phyloP scores from a whole-genome alignment of 2,888 invertebrate genomes.

The Lampropteryx suffumata region DNA sequence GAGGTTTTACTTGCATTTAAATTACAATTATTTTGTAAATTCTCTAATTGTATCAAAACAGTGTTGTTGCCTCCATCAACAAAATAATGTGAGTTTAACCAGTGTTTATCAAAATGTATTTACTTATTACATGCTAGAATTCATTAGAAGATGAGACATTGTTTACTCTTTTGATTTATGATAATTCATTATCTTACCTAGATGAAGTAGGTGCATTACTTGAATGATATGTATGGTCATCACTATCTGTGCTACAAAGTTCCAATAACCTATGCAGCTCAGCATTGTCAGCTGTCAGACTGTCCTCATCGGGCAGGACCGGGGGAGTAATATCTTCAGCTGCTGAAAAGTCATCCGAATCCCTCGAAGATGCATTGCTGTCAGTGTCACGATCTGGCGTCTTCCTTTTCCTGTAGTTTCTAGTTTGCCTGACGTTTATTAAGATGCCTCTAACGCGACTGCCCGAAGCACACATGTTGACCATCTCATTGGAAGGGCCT shows the following conservation, averaged over 20 bases:
- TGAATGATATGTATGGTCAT: slow-evolving; percentile 37
- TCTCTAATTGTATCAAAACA: no score
- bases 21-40: no score
- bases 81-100: no score
- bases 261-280: slow-evolving; percentile 48
- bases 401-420: slow-evolving; percentile 70
- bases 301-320: slow-evolving; percentile 2
- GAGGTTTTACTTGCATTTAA: no score
- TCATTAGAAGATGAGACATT: no score
- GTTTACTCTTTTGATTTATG: neutral
- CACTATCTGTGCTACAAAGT: slow-evolving; percentile 42
- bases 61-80: no score
- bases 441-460: slow-evolving; percentile 65
- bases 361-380: slow-evolving; percentile 62
- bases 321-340: slow-evolving; percentile 44
- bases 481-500: slow-evolving; percentile 63
- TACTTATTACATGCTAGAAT: no score
- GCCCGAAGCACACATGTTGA: slow-evolving; percentile 63
- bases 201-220: neutral
- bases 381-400: slow-evolving; percentile 67
- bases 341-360: slow-evolving; percentile 68
- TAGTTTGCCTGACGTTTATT: slow-evolving; percentile 61
- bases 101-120: no score
- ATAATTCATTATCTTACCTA: slow-evolving; percentile 8
- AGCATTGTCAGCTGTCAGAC: slow-evolving; percentile 23